These are phyloP conservation scores for Diabrotica virgifera DNA, from an alignment of 1,140 invertebrate genomes.

Conservation along the genomic window DNA sequence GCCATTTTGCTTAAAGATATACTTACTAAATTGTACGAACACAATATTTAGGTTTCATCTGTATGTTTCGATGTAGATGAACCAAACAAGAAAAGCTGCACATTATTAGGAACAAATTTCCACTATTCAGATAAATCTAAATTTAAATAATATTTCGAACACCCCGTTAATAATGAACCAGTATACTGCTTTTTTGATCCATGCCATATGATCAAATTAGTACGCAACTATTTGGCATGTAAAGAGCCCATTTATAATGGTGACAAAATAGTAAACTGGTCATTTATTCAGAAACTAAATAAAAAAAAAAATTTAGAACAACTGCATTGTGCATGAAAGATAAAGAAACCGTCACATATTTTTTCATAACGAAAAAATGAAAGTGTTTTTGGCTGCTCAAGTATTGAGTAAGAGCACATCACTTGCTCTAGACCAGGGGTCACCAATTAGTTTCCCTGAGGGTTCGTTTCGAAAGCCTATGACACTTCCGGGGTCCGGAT, in stretches of 20 bases:
- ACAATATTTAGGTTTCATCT: background rate
- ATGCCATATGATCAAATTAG: constrained; percentile 30
- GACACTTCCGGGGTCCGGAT: too few relatives aligned
- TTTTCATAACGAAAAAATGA: background rate
- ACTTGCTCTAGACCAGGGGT: too few relatives aligned
- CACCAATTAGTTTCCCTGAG: too few relatives aligned
- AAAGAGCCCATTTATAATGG: too few relatives aligned
- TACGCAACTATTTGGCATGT: too few relatives aligned
- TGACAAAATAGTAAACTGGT: too few relatives aligned
- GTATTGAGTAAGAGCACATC: too few relatives aligned
- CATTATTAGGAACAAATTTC: constrained; percentile 27
- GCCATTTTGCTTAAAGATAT: too few relatives aligned
- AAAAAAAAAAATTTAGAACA: constrained; percentile 19
- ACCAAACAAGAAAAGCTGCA: constrained; percentile 27
- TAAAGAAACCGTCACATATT: background rate
- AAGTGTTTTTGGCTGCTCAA: too few relatives aligned
- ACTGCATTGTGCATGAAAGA: background rate
- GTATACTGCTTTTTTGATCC: constrained; percentile 19
- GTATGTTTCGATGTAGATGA: constrained; percentile 3
- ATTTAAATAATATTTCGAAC: constrained; percentile 25
- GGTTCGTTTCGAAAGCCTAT: too few relatives aligned
- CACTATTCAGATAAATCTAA: constrained; percentile 7
- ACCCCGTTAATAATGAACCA: constrained; percentile 23
- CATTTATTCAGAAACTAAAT: too few relatives aligned
- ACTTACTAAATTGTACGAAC: too few relatives aligned